Conservation (phyloP, 2,113 vertebrate genomes). For the Neomonachus schauinslandi region DNA sequence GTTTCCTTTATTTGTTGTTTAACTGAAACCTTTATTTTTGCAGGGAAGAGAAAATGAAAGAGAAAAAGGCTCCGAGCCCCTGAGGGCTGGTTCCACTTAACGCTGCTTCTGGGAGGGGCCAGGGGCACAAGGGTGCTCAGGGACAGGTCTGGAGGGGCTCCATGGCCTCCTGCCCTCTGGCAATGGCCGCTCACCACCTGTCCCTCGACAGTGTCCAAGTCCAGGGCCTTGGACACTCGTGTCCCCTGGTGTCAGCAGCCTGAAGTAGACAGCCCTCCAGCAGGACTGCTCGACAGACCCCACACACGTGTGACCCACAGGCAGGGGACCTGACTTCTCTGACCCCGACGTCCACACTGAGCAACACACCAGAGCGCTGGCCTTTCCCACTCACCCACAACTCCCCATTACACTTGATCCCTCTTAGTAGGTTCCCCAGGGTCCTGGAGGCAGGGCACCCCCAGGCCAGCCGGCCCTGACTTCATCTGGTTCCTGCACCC, state of each 20-base stretch:
- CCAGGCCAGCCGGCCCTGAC: background rate
- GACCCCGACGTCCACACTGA: background rate
- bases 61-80: background rate
- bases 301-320: background rate
- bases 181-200: constrained; percentile 40
- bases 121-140: background rate
- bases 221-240: background rate
- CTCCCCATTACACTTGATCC: background rate
- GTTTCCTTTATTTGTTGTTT: background rate
- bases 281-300: background rate
- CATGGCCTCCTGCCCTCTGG: constrained; percentile 51
- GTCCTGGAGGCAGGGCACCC: background rate
- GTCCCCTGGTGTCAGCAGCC: background rate
- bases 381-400: background rate
- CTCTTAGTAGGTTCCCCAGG: background rate
- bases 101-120: background rate
- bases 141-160: background rate
- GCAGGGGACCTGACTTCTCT: background rate
- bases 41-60: constrained; percentile 47
- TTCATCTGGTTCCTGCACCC: background rate
- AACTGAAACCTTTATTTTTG: background rate
- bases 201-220: constrained; percentile 35
- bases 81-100: background rate
- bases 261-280: background rate
- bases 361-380: accelerated